A percentile compares a stretch with the other conserved stretches of the same genome.
Evolutionary conservation across 2,888 invertebrate genomes (phyloP).

Genomic region (Tuta absoluta): DNA sequence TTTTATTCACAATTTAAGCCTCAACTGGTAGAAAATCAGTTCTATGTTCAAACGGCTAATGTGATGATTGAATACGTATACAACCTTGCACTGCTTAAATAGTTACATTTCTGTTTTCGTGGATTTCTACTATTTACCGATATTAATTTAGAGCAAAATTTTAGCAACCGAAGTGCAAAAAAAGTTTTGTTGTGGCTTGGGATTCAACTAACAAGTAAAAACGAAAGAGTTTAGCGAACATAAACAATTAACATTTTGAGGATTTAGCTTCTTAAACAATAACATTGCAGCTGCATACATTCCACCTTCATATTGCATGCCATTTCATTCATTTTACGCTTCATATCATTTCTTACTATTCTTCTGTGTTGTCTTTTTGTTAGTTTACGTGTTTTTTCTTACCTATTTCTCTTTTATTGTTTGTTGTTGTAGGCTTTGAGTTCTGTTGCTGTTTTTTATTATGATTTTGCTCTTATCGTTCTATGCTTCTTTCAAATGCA

Average conservation of each 20-base stretch:
- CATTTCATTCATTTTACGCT: constrained; percentile 38
- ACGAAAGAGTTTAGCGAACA: constrained; percentile 42
- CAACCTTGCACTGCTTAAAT: too few relatives aligned
- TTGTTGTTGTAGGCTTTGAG: constrained; percentile 28
- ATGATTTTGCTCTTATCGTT: constrained; percentile 31
- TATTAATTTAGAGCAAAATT: constrained; percentile 50
- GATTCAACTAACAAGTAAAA: constrained; percentile 59
- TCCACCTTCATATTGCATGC: constrained; percentile 45
- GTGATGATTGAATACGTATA: too few relatives aligned
- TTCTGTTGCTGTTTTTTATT: constrained; percentile 32
- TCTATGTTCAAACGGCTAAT: too few relatives aligned
- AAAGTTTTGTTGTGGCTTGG: constrained; percentile 81
- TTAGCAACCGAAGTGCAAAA: constrained; percentile 51
- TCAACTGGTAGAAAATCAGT: too few relatives aligned
- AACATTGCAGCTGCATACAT: constrained; percentile 74
- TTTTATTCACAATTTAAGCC: too few relatives aligned
- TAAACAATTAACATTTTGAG: constrained; percentile 53
- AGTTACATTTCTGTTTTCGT: too few relatives aligned
- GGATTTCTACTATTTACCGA: too few relatives aligned
- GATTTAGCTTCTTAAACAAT: constrained; percentile 39
- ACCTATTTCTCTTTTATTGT: constrained; percentile 29
- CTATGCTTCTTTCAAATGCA: constrained; percentile 69
- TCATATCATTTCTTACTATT: constrained; percentile 25
- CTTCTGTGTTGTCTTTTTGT: constrained; percentile 28
- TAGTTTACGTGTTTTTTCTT: constrained; percentile 9